phyloP scores from a whole-genome alignment of 1,140 invertebrate genomes.

The Drosophila navojoa region DNA sequence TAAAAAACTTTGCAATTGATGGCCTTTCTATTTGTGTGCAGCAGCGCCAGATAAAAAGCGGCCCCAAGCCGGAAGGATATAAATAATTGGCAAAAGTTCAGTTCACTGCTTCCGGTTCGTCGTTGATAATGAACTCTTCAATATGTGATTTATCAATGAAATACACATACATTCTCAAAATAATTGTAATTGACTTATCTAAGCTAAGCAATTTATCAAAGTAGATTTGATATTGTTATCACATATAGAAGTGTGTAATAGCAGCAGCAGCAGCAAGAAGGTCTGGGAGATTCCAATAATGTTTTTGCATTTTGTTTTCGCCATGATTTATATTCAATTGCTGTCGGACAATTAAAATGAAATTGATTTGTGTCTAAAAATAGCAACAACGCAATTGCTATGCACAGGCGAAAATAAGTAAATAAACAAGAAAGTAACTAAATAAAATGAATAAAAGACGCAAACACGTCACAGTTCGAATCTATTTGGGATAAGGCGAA shows the following conservation, averaged over 20 bases:
- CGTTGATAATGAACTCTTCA: neutral
- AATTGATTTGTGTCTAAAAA: conserved; percentile 68
- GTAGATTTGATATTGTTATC: neutral
- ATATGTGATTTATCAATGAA: too few relatives aligned
- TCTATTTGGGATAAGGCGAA: conserved; percentile 16
- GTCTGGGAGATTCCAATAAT: neutral
- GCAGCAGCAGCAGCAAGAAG: neutral
- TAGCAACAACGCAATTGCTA: conserved; percentile 62
- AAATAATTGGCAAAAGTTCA: neutral
- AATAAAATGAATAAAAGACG: conserved; percentile 2
- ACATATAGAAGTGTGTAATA: neutral
- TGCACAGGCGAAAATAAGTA: conserved; percentile 8
- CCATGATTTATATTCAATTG: conserved; percentile 63
- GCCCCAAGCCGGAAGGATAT: neutral
- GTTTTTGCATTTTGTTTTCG: neutral
- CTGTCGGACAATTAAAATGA: conserved; percentile 63
- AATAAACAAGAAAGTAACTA: neutral
- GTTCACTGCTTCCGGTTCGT: conserved; percentile 6
- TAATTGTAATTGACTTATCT: too few relatives aligned
- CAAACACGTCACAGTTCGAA: conserved; percentile 44
- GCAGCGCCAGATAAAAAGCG: neutral
- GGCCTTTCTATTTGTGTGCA: conserved; percentile 1
- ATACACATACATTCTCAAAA: too few relatives aligned
- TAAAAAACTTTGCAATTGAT: neutral
- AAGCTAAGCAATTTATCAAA: conserved; percentile 2